These are phyloP conservation scores for Diceros bicornis DNA, from an alignment of 2,797 vertebrate species.

Conservation along the genomic window DNA sequence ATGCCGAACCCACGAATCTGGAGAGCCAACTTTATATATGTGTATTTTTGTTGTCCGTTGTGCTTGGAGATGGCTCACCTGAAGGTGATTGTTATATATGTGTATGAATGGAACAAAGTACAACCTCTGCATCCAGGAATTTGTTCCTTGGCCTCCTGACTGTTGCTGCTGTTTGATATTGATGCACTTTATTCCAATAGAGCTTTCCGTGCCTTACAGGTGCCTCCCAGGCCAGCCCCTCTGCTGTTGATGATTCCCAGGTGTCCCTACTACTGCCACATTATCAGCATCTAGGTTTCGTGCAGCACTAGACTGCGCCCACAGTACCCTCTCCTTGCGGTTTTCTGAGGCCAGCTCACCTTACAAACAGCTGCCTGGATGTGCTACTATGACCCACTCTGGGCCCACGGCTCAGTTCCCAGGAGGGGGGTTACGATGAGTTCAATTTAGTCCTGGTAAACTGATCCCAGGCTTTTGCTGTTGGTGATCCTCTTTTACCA, in stretches of 20 bases:
- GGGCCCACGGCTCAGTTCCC: neutral
- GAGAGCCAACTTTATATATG: too few species aligned
- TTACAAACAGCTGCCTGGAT: neutral
- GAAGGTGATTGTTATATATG: neutral
- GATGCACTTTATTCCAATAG: neutral
- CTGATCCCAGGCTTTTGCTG: neutral
- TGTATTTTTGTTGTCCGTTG: neutral
- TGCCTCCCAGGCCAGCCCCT: neutral
- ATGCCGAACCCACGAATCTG: too few species aligned
- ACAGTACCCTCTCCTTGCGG: neutral
- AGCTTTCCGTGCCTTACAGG: neutral
- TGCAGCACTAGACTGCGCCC: neutral
- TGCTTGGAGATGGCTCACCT: neutral
- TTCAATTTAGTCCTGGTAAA: neutral
- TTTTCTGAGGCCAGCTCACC: conserved; percentile 7
- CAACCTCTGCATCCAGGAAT: neutral
- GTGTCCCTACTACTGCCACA: neutral
- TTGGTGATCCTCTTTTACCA: neutral
- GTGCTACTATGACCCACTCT: neutral
- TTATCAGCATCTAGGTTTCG: neutral
- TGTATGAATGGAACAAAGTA: neutral
- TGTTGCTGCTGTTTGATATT: neutral
- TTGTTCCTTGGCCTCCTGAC: neutral
- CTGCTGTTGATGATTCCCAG: neutral
- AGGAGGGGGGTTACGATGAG: neutral